A percentile compares a stretch with the other conserved stretches of the same genome.
Evolutionary conservation across 2,888 invertebrate species (phyloP).

Genomic region (Tiphia femorata): DNA sequence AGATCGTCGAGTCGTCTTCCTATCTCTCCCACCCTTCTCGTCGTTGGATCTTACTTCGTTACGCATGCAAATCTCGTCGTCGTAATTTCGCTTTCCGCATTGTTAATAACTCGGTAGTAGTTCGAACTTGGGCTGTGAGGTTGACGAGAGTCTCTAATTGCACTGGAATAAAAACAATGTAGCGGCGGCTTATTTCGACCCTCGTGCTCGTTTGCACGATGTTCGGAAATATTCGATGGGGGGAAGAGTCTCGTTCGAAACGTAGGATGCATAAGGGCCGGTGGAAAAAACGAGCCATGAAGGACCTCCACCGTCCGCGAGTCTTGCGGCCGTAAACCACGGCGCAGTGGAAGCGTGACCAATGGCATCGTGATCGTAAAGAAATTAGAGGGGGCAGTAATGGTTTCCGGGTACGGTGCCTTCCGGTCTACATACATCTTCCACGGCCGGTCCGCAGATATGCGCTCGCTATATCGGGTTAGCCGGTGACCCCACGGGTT

Average conservation of each 20-base stretch:
- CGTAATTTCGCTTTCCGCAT: too few species aligned
- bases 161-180: too few species aligned
- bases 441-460: constrained; percentile 46
- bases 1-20: too few species aligned
- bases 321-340: constrained; percentile 10
- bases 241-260: constrained; percentile 20
- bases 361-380: constrained; percentile 66
- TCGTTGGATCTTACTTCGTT: background rate
- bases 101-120: too few species aligned
- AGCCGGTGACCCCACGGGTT: constrained; percentile 48
- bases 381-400: constrained; percentile 68
- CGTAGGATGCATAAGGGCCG: background rate
- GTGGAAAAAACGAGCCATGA: background rate
- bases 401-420: constrained; percentile 65
- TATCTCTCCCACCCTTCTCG: background rate
- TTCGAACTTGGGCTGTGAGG: too few species aligned
- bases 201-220: background rate
- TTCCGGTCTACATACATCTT: constrained; percentile 67
- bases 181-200: too few species aligned
- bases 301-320: constrained; percentile 25
- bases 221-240: constrained; percentile 11
- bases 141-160: too few species aligned
- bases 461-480: constrained; percentile 37
- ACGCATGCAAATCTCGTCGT: too few species aligned
- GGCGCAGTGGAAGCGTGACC: constrained; percentile 46